Evolutionary conservation across 2,888 invertebrate genomes (phyloP).

Genomic region (Neuroscelio doddi): DNA sequence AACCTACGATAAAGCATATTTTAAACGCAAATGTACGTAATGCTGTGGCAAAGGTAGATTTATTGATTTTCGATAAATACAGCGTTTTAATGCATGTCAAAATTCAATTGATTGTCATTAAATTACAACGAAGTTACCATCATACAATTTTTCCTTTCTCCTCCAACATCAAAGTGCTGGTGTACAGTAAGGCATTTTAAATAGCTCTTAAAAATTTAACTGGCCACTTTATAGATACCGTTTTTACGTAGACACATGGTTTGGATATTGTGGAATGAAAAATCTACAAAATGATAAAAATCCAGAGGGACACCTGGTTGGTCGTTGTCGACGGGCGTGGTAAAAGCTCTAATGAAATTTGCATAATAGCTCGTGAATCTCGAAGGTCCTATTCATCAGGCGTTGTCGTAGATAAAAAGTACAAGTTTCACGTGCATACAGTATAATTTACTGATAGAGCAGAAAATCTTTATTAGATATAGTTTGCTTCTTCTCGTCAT

Average conservation of each 20-base stretch:
- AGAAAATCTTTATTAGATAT: constrained; percentile 5
- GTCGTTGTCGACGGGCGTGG: constrained; percentile 4
- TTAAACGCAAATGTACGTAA: no score
- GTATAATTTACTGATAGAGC: constrained; percentile 7
- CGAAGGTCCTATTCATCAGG: constrained; percentile 52
- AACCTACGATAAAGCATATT: no score
- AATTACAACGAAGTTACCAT: constrained; percentile 1
- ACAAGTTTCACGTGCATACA: not conserved
- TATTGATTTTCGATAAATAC: no score
- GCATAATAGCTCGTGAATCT: constrained; percentile 53
- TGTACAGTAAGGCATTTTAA: not conserved
- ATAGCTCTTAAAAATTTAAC: constrained; percentile 2
- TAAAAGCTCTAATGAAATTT: constrained; percentile 53
- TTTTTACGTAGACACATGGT: not conserved
- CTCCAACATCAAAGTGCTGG: constrained; percentile 4
- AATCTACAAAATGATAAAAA: constrained; percentile 8
- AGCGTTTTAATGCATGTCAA: not conserved
- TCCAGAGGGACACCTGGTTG: constrained; percentile 6
- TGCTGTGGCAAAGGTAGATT: no score
- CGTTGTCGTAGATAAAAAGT: constrained; percentile 36
- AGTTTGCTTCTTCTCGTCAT: not conserved
- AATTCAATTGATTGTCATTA: not conserved
- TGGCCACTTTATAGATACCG: not conserved
- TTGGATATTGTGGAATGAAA: constrained; percentile 6
- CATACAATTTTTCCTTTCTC: not conserved